Percentiles rank a stretch among this genome's conserved stretches.
Evolutionary conservation across 1,140 invertebrate genomes (phyloP).

Genomic region (Pollicipes pollicipes): DNA sequence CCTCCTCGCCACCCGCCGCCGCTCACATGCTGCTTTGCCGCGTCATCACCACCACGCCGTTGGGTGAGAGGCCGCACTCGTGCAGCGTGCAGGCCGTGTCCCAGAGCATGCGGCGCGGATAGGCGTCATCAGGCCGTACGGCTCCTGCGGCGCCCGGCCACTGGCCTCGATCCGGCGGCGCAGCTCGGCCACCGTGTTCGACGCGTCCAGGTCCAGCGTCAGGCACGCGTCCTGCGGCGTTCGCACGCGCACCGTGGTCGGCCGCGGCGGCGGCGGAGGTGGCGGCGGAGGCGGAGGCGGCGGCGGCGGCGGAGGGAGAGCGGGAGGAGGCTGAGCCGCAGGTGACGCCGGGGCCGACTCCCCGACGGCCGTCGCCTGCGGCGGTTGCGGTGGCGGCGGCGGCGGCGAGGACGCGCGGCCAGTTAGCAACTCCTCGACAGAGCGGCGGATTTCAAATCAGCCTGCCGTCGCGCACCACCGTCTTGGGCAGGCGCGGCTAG

Average conservation of each 20-base stretch:
- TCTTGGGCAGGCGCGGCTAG: background rate
- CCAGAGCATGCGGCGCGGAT: background rate
- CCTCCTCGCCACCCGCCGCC: background rate
- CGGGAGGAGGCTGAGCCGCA: too few relatives aligned
- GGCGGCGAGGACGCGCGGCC: background rate
- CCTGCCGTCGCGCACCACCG: background rate
- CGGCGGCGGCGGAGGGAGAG: too few relatives aligned
- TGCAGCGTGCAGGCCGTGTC: background rate
- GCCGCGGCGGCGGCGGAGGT: too few relatives aligned
- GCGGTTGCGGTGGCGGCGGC: too few relatives aligned
- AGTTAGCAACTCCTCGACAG: background rate
- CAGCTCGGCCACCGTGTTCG: background rate
- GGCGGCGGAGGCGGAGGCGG: too few relatives aligned
- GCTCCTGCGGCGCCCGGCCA: background rate
- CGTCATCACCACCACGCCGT: background rate
- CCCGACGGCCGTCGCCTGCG: too few relatives aligned
- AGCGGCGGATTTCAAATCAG: background rate
- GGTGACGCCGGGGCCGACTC: background rate
- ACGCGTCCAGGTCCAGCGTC: background rate
- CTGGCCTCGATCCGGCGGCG: background rate
- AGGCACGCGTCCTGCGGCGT: background rate
- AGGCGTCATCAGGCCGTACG: background rate
- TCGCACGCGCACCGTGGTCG: background rate
- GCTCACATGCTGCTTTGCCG: background rate
- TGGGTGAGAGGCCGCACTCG: background rate